Percentiles rank a stretch among this genome's conserved stretches.
Evolutionary conservation across 2,888 invertebrate genomes (phyloP).

Genomic region (Tetramorium bicarinatum): DNA sequence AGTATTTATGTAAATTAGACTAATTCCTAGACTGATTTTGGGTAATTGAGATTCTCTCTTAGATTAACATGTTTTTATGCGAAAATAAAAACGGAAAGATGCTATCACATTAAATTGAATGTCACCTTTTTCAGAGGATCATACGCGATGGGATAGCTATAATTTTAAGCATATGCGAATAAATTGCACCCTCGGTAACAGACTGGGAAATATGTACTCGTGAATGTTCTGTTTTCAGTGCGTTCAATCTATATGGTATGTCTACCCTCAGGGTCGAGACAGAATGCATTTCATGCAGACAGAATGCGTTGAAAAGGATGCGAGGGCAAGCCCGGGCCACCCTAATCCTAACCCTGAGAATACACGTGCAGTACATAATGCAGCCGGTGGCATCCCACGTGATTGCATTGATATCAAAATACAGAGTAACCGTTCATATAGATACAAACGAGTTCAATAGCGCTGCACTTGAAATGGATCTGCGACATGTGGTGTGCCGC

Average conservation of each 20-base stretch:
- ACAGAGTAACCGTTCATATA: conserved; percentile 66
- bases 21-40: neutral
- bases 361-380: conserved; percentile 49
- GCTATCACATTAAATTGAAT: conserved; percentile 3
- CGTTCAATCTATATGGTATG: conserved; percentile 48
- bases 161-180: conserved; percentile 43
- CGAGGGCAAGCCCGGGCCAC: conserved; percentile 5
- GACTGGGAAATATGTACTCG: neutral
- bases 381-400: conserved; percentile 58
- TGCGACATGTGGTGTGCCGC: conserved; percentile 72
- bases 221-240: conserved; percentile 51
- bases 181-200: conserved; percentile 28
- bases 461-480: conserved; percentile 65
- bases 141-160: neutral
- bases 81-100: neutral
- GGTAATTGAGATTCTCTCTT: neutral
- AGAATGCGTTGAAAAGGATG: conserved; percentile 43
- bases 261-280: conserved; percentile 34
- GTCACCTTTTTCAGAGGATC: neutral
- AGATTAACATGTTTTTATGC: neutral
- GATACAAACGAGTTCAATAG: conserved; percentile 58
- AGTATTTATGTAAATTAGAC: conserved; percentile 7
- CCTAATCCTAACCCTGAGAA: conserved; percentile 50
- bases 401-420: conserved; percentile 71
- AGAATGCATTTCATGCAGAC: conserved; percentile 7